A percentile compares a stretch with the other conserved stretches of the same genome.
Conservation (phyloP, 2,113 vertebrate genomes). For the Dasyurus viverrinus region DNA sequence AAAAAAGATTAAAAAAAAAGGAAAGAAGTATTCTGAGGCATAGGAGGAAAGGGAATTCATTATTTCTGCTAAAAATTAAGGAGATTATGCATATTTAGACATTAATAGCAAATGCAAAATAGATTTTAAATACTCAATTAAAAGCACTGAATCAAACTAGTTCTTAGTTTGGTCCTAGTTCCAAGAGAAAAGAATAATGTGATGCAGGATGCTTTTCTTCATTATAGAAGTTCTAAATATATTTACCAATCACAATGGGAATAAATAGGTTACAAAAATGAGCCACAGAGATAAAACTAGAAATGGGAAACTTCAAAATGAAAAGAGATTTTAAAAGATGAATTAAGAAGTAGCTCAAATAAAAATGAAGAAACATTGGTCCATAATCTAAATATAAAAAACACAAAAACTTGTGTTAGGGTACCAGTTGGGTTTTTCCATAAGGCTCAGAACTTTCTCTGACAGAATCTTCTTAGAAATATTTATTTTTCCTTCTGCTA, state of each 20-base stretch:
- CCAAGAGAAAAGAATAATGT: background rate
- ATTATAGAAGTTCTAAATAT: background rate
- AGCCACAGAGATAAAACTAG: background rate
- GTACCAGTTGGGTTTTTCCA: background rate
- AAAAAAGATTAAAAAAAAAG: too few species aligned
- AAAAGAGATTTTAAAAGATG: background rate
- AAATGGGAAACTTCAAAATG: background rate
- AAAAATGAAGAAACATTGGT: background rate
- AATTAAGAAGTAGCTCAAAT: background rate
- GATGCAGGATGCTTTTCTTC: background rate
- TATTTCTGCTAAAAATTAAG: background rate
- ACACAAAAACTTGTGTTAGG: background rate
- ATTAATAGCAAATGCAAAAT: background rate
- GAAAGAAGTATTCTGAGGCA: background rate
- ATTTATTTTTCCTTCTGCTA: background rate
- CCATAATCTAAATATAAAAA: background rate
- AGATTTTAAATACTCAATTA: background rate
- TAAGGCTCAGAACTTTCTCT: background rate
- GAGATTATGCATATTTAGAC: background rate
- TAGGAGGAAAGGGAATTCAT: background rate
- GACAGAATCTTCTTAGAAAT: background rate
- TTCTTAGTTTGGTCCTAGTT: background rate
- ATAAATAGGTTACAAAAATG: background rate
- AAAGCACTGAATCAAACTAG: background rate
- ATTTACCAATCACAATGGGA: background rate